Base-by-base conservation (phyloP, 2,888 invertebrate species). In the Eilema caniola region DNA sequence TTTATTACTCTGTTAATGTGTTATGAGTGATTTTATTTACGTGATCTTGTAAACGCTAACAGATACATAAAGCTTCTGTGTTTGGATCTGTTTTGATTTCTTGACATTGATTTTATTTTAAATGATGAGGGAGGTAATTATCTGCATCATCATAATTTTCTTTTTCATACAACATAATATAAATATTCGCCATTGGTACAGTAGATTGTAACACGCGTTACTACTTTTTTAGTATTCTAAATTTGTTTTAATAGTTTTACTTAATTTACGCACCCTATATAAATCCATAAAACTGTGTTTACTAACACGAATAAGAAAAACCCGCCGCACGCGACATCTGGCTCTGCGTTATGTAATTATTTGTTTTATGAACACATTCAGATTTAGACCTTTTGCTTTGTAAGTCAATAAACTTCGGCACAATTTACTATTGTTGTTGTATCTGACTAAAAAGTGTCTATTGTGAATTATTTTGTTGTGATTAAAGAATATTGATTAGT, bases 281-380 rank as follows among this genome's bases (percentile, higher is more conserved):
- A 70, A 71, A 62, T 73, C 81, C 88, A 89, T 90, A 86, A 89
- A 89, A 85, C 84, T 79, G 74, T 93, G 94, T 94, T 94, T 94
- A 95, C 92, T 88, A 93, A 92, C 90, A 92, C 89, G 89, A 86
- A 84, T 83, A 85, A 88, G 70, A 92, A 92, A 92, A 92, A 93
- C 91, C 86, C 89, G 86, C 82, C 80, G 78, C 81, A 73, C 84
- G 82, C 89, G 90, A 91, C 94, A 95, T 94, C 94, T 95, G 95
- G 91, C 83, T 83, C 85, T 82, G 78, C 74, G 85, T 92, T 92
- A 90, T 92, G 87, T 92, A 91, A 93, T 90, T 92, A 90, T 93
- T 93, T 93, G 91, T 90, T 88, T 88, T 88, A 87, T 85, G 82
- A 83, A 85, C 73, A 83, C 86, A 80, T 71, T 81, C 77, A 73